Evolutionary conservation across 2,113 vertebrate genomes (phyloP).

Genomic region (Dinomys branickii): DNA sequence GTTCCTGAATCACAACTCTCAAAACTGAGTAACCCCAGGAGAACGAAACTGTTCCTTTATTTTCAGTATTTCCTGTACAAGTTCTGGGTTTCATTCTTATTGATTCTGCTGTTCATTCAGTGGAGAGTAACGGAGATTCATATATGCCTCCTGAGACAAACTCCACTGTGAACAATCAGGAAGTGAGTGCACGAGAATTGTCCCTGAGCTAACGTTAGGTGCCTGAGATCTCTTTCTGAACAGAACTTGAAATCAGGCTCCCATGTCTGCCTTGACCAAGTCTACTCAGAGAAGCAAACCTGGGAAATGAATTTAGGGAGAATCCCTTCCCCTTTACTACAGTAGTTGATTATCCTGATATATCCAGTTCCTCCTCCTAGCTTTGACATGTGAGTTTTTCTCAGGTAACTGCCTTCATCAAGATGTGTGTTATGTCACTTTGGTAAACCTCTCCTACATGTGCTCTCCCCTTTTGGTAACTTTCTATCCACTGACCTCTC

Average conservation of each 20-base stretch:
- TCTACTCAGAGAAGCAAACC: not conserved
- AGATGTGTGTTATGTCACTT: not conserved
- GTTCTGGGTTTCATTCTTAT: not conserved
- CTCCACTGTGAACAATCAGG: not conserved
- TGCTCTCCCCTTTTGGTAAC: not conserved
- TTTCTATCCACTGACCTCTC: not conserved
- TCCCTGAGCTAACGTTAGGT: not conserved
- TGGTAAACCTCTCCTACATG: not conserved
- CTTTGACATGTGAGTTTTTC: not conserved
- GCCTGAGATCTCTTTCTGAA: not conserved
- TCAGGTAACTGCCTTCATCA: not conserved
- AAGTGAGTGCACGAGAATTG: not conserved
- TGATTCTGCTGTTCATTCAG: not conserved
- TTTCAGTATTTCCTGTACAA: not conserved
- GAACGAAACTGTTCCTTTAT: not conserved
- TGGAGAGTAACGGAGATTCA: not conserved
- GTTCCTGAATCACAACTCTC: not conserved
- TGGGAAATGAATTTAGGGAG: not conserved
- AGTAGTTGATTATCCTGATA: not conserved
- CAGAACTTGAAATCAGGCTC: not conserved
- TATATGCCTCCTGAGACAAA: not conserved
- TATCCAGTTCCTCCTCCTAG: not conserved
- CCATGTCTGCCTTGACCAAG: too few species aligned
- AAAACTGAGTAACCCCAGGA: not conserved
- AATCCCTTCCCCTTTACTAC: not conserved